Base-by-base conservation (phyloP, 2,888 invertebrate genomes). In the Zhuqinia jingwanae region DNA sequence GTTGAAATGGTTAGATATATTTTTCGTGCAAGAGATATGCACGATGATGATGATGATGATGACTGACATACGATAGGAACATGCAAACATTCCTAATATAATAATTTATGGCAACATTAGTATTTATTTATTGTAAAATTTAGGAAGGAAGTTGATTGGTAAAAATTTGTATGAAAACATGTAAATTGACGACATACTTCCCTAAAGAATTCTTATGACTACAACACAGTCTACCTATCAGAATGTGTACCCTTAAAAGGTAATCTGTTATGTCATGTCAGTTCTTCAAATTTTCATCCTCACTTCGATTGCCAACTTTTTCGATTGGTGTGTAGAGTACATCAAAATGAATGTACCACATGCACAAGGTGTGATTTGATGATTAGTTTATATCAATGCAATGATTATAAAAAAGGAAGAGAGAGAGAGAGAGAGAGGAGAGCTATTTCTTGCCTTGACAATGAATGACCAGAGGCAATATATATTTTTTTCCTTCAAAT, bases 401-500 rank as follows among this genome's bases (percentile, higher is more conserved):
- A 36, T 8, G 36, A 36, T 36, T 36, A 8, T 36, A 6, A 36
- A 36, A 60, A 78, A 85, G 73, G 85, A 60, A 84, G 85, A 65
- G 70, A 78, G 60, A 42, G 68, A 85, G 73, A 78, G 47, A 84
- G 85, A 65, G 70, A 78, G 60, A 42, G 68, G 53, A 73, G 53
- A 73, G 47, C 77, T 60, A 60, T 22, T 56, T 84, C 88, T 88
- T 63, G 87, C 89, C 89, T 89, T 89, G 89, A 89, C 89, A 89
- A 86, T 89, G 89, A 87, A 87, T 87, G 85, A 86, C 87, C 83
- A 53, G 80, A 80, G 87, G 89, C 89, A 47, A 87, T 83, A 87
- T 86, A n/a, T 60, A 75, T 70, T 87, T 30, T 75, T 22, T 68
- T 17, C 63, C 60, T 56, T 76, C 10, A 45, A 53, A 78, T 42